Evolutionary conservation across 2,113 vertebrate species (phyloP).

Genomic region (Himantopus leucocephalus): DNA sequence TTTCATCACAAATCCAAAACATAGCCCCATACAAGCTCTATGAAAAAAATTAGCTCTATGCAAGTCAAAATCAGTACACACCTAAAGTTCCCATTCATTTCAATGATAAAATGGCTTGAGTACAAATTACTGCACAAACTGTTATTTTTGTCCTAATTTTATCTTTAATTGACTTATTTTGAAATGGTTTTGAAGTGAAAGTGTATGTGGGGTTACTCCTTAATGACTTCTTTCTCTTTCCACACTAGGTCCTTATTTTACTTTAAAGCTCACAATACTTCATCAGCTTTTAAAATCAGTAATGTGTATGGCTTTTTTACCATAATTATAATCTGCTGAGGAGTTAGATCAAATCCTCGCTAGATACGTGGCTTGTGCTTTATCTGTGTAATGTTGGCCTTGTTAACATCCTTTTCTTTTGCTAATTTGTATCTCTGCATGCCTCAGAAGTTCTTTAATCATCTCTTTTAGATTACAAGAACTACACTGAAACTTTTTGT

Average conservation of each 20-base stretch:
- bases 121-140: not conserved
- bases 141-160: not conserved
- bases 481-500: not conserved
- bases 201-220: not conserved
- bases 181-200: not conserved
- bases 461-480: not conserved
- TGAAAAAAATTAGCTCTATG: not conserved
- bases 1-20: not conserved
- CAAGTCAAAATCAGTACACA: not conserved
- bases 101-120: not conserved
- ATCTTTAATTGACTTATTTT: not conserved
- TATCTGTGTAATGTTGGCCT: not conserved
- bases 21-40: not conserved
- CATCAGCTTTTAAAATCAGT: not conserved
- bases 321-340: not conserved
- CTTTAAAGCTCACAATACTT: not conserved
- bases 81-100: not conserved
- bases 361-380: not conserved
- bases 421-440: constrained; percentile 15
- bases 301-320: not conserved
- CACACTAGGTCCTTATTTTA: not conserved
- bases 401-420: constrained; percentile 40
- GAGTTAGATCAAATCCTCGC: not conserved
- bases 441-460: constrained; percentile 17
- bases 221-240: not conserved